Percentiles rank a stretch among this genome's conserved stretches.
These are phyloP conservation scores for Ichneumoninae sp. DNA, from an alignment of 2,888 invertebrate species.

Conservation along the genomic window DNA sequence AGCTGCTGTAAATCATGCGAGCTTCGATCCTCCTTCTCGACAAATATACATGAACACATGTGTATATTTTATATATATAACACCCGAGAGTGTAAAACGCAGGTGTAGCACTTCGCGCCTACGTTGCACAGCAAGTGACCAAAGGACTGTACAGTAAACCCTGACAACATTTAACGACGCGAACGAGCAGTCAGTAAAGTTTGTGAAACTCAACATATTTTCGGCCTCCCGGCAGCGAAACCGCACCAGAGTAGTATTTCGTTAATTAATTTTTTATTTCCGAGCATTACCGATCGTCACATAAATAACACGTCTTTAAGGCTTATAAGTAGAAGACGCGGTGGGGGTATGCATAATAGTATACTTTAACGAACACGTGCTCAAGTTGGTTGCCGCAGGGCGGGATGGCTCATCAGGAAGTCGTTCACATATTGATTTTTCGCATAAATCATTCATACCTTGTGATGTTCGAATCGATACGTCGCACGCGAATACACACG, in stretches of 20 bases:
- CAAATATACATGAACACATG: not conserved
- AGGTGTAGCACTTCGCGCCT: not conserved
- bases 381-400: conserved; percentile 57
- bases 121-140: not conserved
- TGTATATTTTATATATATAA: not conserved
- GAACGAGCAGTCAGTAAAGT: not conserved
- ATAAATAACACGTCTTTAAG: not conserved
- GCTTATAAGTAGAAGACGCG: conserved; percentile 1
- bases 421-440: conserved; percentile 76
- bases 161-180: not conserved
- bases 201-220: conserved; percentile 1
- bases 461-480: conserved; percentile 70
- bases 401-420: conserved; percentile 67
- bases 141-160: not conserved
- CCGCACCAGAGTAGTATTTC: not conserved
- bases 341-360: conserved; percentile 36
- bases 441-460: conserved; percentile 72
- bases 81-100: not conserved
- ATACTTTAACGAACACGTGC: conserved; percentile 60
- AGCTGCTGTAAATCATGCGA: conserved; percentile 75
- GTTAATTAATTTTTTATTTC: not conserved
- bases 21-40: conserved; percentile 66
- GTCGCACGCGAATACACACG: conserved; percentile 46
- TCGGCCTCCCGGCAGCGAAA: not conserved
- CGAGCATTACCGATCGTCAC: not conserved